These are phyloP conservation scores for Tineola bisselliella DNA, from an alignment of 2,888 invertebrate genomes.

Conservation along the genomic window DNA sequence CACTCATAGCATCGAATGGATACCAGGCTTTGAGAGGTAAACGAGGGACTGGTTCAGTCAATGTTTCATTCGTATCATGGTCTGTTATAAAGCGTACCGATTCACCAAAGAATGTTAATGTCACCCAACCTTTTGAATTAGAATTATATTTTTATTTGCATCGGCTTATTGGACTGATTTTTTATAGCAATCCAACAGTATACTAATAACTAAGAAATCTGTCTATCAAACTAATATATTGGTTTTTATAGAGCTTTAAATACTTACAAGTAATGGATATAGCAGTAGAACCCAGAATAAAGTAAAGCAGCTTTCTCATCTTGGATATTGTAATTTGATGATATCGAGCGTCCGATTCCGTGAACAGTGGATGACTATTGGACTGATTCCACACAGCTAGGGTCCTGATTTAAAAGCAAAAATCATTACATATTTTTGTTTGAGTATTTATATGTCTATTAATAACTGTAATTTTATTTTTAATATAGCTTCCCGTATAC, in stretches of 20 bases:
- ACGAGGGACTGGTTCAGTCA: slow-evolving; percentile 75
- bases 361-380: slow-evolving; percentile 84
- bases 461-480: no score
- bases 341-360: slow-evolving; percentile 82
- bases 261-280: slow-evolving; percentile 68
- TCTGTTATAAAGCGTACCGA: slow-evolving; percentile 74
- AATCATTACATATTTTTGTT: no score
- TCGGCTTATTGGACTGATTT: no score
- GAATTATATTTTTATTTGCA: no score
- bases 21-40: slow-evolving; percentile 81
- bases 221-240: no score
- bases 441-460: no score
- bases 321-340: slow-evolving; percentile 78
- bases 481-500: no score
- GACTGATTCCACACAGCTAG: slow-evolving; percentile 86
- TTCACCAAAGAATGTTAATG: slow-evolving; percentile 82
- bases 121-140: slow-evolving; percentile 72
- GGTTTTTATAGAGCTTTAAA: neutral
- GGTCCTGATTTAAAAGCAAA: slow-evolving; percentile 64
- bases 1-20: slow-evolving; percentile 78
- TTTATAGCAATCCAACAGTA: neutral
- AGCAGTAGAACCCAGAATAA: slow-evolving; percentile 71
- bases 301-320: slow-evolving; percentile 77
- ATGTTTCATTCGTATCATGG: slow-evolving; percentile 77
- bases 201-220: neutral